Conservation (phyloP, 2,113 vertebrate species). For the Cyanoderma ruficeps region DNA sequence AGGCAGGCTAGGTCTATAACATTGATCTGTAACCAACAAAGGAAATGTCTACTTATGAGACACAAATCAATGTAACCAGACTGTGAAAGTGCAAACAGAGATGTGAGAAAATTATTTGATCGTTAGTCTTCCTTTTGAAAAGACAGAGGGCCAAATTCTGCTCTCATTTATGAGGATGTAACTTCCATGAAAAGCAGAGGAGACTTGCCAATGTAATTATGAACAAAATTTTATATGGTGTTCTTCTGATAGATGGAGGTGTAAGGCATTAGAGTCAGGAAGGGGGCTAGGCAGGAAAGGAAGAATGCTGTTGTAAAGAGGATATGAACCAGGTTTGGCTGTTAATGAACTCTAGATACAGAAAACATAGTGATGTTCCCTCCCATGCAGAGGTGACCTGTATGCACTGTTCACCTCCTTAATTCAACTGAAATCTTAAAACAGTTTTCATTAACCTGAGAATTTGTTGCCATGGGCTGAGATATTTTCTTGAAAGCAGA, state of each 20-base stretch:
- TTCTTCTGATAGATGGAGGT: slow-evolving; percentile 20
- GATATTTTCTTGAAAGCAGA: not conserved
- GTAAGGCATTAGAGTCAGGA: not conserved
- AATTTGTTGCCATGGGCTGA: not conserved
- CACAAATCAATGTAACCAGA: slow-evolving; percentile 81
- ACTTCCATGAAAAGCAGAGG: not conserved
- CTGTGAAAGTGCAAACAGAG: slow-evolving; percentile 79
- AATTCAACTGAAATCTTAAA: slow-evolving; percentile 20
- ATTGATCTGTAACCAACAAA: slow-evolving; percentile 83
- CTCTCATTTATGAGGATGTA: not conserved
- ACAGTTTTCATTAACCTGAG: not conserved
- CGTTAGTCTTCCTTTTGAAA: slow-evolving; percentile 69
- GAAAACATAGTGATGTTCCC: not conserved
- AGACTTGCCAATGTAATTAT: not conserved
- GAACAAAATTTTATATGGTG: not conserved
- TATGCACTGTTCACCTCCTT: not conserved
- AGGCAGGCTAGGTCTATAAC: slow-evolving; percentile 72
- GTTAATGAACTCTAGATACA: slow-evolving; percentile 28
- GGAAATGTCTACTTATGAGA: slow-evolving; percentile 79
- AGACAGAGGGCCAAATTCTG: slow-evolving; percentile 42
- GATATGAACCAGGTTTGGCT: slow-evolving; percentile 9
- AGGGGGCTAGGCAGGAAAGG: not conserved
- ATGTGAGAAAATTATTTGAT: slow-evolving; percentile 83
- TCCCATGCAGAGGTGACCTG: not conserved
- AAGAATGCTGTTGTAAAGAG: not conserved